Evolutionary conservation across 2,888 invertebrate genomes (phyloP).

Genomic region (Scrobipalpa atriplicella): DNA sequence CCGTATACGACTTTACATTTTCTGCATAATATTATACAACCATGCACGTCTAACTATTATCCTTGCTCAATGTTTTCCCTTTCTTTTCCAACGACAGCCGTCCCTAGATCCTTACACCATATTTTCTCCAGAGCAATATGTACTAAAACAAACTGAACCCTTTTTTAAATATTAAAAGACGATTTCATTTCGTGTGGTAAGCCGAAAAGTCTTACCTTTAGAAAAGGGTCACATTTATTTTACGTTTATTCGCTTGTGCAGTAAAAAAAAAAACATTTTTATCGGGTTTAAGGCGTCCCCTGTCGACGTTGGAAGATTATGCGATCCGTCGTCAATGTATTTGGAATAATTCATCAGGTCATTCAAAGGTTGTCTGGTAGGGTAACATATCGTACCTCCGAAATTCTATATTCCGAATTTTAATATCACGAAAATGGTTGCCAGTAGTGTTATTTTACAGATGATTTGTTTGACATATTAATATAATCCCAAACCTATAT

Average conservation of each 20-base stretch:
- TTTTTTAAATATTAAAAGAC: not conserved
- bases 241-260: not conserved
- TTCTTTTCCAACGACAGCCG: no score
- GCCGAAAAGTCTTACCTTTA: not conserved
- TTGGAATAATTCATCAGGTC: constrained; percentile 8
- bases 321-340: constrained; percentile 17
- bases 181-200: constrained; percentile 3
- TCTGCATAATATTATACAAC: no score
- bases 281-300: not conserved
- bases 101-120: no score
- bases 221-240: constrained; percentile 3
- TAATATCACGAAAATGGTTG: no score
- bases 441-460: no score
- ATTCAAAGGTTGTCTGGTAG: not conserved
- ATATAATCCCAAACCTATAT: no score
- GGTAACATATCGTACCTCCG: no score
- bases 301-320: constrained; percentile 27
- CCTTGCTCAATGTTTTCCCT: no score
- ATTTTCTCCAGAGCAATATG: constrained; percentile 29
- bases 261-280: constrained; percentile 1
- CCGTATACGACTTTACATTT: no score
- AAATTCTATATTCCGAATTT: no score
- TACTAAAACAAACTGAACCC: constrained; percentile 1
- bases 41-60: no score
- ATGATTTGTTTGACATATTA: no score